Conservation (phyloP, 2,113 vertebrate genomes). For the Smithornis capensis region DNA sequence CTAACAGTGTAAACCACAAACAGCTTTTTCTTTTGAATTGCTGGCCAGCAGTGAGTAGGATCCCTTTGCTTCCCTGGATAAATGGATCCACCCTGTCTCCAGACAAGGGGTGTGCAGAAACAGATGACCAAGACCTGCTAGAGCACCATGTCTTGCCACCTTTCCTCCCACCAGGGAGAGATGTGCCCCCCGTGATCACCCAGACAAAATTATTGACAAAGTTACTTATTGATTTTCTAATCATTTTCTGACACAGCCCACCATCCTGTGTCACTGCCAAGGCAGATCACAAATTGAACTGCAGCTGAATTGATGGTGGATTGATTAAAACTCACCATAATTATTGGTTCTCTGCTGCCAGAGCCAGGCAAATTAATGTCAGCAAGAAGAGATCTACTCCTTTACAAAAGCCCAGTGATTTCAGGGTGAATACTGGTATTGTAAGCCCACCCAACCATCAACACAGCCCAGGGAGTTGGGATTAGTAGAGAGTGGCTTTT, state of each 20-base stretch:
- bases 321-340: constrained; percentile 76
- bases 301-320: constrained; percentile 63
- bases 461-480: not conserved
- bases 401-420: not conserved
- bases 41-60: not conserved
- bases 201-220: not conserved
- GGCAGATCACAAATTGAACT: constrained; percentile 63
- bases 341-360: constrained; percentile 63
- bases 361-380: constrained; percentile 67
- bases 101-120: not conserved
- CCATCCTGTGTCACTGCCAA: constrained; percentile 28
- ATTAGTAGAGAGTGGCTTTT: not conserved
- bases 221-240: constrained; percentile 43
- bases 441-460: not conserved
- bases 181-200: accelerated
- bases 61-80: not conserved
- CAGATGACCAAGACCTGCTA: not conserved
- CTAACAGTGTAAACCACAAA: not conserved
- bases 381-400: constrained; percentile 10
- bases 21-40: not conserved
- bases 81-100: not conserved
- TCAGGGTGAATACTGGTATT: not conserved
- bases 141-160: not conserved
- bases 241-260: constrained; percentile 31
- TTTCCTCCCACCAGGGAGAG: not conserved